These are phyloP conservation scores for Silurus lanzhouensis DNA, from an alignment of 2,797 vertebrate genomes.

Conservation along the genomic window DNA sequence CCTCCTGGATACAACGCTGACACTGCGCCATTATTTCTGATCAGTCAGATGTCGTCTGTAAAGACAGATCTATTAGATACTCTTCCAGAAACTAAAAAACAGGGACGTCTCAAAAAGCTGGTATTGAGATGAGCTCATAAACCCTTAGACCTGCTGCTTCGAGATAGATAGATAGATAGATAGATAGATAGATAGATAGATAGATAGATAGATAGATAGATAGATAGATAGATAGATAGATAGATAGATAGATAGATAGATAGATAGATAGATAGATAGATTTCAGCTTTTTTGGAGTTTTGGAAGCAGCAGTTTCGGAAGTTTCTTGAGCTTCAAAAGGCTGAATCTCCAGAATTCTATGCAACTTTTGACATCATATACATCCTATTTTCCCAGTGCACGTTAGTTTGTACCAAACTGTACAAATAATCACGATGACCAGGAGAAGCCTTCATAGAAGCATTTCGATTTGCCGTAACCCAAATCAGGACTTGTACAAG, in stretches of 20 bases:
- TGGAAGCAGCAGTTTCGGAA: too few relatives aligned
- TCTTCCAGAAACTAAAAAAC: constrained; percentile 36
- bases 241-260: too few relatives aligned
- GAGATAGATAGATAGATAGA: constrained; percentile 27
- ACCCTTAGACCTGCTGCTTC: constrained; percentile 21
- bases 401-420: not conserved
- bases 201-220: too few relatives aligned
- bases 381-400: not conserved
- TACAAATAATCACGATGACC: not conserved
- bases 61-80: constrained; percentile 44
- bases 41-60: constrained; percentile 32
- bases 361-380: not conserved
- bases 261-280: too few relatives aligned
- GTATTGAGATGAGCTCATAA: constrained; percentile 45
- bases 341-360: not conserved
- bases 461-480: not conserved
- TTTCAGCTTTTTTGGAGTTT: not conserved
- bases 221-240: too few relatives aligned
- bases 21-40: constrained; percentile 45
- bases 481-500: not conserved
- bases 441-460: not conserved
- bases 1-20: constrained; percentile 25
- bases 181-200: constrained; percentile 14
- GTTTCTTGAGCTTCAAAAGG: not conserved
- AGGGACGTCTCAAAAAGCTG: constrained; percentile 30